phyloP scores from a whole-genome alignment of 2,888 invertebrate species.

The Atethmia centrago region DNA sequence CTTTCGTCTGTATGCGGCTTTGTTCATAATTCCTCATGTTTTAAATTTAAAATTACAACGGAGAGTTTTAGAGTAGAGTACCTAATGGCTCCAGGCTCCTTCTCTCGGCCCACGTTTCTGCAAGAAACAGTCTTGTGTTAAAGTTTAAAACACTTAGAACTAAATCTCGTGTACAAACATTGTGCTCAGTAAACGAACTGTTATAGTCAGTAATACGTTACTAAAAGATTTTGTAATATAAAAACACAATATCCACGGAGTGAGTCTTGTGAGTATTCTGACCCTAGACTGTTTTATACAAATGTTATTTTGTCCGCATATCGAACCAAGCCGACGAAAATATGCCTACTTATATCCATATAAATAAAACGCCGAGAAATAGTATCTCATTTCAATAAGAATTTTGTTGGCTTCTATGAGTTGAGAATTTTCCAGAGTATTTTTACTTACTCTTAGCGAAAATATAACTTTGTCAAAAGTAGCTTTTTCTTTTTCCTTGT shows the following conservation, averaged over 20 bases:
- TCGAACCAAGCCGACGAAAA: constrained; percentile 41
- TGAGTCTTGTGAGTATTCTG: constrained; percentile 21
- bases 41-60: constrained; percentile 22
- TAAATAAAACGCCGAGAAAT: constrained; percentile 45
- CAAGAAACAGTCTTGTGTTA: constrained; percentile 16
- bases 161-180: constrained; percentile 21
- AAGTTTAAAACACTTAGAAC: constrained; percentile 16
- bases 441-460: constrained; percentile 10
- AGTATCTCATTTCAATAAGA: constrained; percentile 59
- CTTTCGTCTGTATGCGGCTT: constrained; percentile 23
- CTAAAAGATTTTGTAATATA: constrained; percentile 26
- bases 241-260: constrained; percentile 28
- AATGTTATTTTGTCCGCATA: constrained; percentile 55
- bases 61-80: constrained; percentile 3
- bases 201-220: constrained; percentile 28
- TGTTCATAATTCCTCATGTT: constrained; percentile 26
- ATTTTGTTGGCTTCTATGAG: constrained; percentile 43
- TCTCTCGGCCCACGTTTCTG: neutral
- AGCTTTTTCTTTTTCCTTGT: constrained; percentile 13
- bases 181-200: constrained; percentile 11
- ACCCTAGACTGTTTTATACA: constrained; percentile 33
- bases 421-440: constrained; percentile 36
- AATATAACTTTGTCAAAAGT: constrained; percentile 11
- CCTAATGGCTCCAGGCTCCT: neutral
- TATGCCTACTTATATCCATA: constrained; percentile 46